Base-by-base conservation (phyloP, 1,140 invertebrate genomes). In the Brachionus angularis region DNA sequence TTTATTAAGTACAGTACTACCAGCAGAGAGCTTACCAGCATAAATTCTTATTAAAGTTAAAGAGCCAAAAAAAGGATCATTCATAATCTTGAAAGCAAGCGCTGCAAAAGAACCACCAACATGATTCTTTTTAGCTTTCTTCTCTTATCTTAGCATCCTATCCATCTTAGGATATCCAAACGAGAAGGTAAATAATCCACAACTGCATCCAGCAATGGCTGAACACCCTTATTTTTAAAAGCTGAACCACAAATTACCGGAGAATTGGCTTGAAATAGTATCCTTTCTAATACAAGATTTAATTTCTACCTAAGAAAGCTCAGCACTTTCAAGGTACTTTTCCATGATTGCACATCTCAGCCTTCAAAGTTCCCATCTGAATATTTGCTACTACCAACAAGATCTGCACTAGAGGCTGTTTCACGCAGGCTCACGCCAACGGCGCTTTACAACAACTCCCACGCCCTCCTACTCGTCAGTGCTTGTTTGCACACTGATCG, bases 211-310 rank as follows among this genome's bases (percentile, higher is more conserved):
- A 62, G 34, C 33, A 62, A 62, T 33, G 25, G 10, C 34, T 62
- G 55, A 5, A 62, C 55, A n/a, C 55, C 55, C 34, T 62, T 62
- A 36, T 62, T 62, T 62, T 62, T 62, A 62, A 33, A 62, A 33
- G 50, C 25, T 16, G 18, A 34, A 62, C 25, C 55, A n/a, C 55
- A 62, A n/a, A 62, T 33, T 7, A 31, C 25, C 25, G 33, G 55
- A 34, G 23, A 14, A 34, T 14, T 16, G 5, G 33, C 18, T 62
- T 62, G 25, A 14, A 62, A 62, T n/a, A 34, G n/a, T 14, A 23
- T 31, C 34, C n/a, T 33, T 36, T 33, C 34, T 29, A 39, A 62
- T 39, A 62, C 25, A 27, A 33, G n/a, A 16, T 34, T 46, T 46
- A 46, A 46, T 46, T 16, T 14, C 21, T 5, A 16, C 42, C n/a